Conservation (phyloP, 2,113 vertebrate species). For the Rutilus rutilus region DNA sequence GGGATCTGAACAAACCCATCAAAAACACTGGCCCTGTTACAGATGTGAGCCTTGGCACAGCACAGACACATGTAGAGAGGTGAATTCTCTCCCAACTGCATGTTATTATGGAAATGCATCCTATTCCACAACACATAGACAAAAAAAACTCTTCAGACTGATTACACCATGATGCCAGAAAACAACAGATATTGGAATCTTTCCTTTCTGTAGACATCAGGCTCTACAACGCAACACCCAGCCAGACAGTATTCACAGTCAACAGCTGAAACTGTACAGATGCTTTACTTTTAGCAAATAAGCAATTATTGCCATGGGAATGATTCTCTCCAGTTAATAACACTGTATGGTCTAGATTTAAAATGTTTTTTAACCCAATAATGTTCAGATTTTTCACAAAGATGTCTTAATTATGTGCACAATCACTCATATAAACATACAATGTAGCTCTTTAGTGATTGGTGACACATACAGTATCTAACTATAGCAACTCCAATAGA, state of each 20-base stretch:
- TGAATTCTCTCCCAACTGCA: not conserved
- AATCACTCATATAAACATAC: not conserved
- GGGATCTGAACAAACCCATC: slow-evolving; percentile 3
- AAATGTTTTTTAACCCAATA: not conserved
- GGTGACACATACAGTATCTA: slow-evolving; percentile 1
- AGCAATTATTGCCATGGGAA: not conserved
- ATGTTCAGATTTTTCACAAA: not conserved
- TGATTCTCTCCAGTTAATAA: not conserved
- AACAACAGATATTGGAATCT: not conserved
- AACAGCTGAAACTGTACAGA: not conserved
- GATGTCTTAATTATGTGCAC: not conserved
- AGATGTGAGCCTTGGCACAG: not conserved
- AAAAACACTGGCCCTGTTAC: not conserved
- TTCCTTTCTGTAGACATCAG: not conserved
- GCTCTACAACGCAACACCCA: not conserved
- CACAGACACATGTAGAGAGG: not conserved
- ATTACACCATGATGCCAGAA: slow-evolving; percentile 5
- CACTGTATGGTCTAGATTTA: not conserved
- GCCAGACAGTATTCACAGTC: not conserved
- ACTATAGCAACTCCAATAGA: not conserved
- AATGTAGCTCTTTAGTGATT: not conserved
- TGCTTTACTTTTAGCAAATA: not conserved
- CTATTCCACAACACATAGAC: not conserved
- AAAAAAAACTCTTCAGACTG: slow-evolving; percentile 2
- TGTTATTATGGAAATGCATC: slow-evolving; percentile 28